Conservation (phyloP, 2,113 vertebrate genomes). For the Chloroceryle aenea region DNA sequence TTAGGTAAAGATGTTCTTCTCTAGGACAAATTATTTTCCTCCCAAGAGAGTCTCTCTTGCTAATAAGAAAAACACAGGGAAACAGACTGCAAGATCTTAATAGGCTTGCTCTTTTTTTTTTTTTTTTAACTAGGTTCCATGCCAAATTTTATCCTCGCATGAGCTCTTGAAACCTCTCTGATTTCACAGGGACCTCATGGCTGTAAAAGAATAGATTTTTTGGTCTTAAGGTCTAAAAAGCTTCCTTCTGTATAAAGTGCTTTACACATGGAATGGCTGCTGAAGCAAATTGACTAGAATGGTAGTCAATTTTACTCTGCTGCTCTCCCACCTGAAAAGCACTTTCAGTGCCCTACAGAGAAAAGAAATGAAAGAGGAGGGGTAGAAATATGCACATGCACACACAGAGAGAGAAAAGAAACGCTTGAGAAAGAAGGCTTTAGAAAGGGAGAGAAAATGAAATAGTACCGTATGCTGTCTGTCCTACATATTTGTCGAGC, state of each 20-base stretch:
- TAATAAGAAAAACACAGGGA: conserved; percentile 33
- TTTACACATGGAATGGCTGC: conserved; percentile 63
- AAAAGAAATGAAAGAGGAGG: conserved; percentile 39
- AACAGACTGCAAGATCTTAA: conserved; percentile 34
- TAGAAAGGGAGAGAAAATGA: background rate
- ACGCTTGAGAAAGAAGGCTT: background rate
- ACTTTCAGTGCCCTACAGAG: conserved; percentile 51
- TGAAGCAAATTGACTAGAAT: conserved; percentile 65
- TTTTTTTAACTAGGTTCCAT: background rate
- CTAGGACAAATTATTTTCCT: conserved; percentile 16
- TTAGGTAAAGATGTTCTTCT: background rate
- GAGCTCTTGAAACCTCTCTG: conserved; percentile 30
- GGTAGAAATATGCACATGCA: background rate
- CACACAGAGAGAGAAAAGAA: background rate
- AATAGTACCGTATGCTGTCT: background rate
- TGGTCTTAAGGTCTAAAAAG: conserved; percentile 39
- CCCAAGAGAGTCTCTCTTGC: background rate
- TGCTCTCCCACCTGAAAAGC: conserved; percentile 57
- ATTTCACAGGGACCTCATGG: background rate
- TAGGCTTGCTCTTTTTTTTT: background rate
- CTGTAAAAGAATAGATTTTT: conserved; percentile 31
- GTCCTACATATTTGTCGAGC: background rate
- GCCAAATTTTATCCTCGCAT: background rate
- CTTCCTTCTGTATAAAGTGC: conserved; percentile 38
- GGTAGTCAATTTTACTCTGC: conserved; percentile 51